phyloP scores from a whole-genome alignment of 2,113 vertebrate species.

The Taurulus bubalis region DNA sequence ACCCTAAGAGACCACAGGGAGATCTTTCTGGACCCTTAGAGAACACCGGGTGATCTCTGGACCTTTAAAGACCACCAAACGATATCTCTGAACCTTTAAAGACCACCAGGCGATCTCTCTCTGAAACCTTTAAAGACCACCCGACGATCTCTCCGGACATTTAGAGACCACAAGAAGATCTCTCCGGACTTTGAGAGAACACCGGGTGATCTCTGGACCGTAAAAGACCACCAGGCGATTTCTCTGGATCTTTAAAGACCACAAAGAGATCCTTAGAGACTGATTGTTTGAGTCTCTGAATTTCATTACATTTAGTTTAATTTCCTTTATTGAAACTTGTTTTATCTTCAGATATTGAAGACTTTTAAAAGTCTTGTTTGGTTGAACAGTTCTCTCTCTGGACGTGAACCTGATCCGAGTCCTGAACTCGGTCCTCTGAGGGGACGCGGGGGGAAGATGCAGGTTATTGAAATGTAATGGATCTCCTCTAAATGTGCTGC shows the following conservation, averaged over 20 bases:
- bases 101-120: background rate
- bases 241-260: no score
- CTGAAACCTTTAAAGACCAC: background rate
- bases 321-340: background rate
- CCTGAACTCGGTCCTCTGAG: background rate
- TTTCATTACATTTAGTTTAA: background rate
- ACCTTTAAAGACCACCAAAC: background rate
- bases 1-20: background rate
- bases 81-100: background rate
- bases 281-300: no score
- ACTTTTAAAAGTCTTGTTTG: background rate
- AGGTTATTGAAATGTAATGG: conserved; percentile 76
- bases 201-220: no score
- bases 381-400: no score
- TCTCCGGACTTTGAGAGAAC: background rate
- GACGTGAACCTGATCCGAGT: background rate
- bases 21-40: background rate
- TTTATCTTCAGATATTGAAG: background rate
- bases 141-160: background rate
- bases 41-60: background rate
- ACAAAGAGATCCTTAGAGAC: no score
- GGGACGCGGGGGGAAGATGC: conserved; percentile 38
- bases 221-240: background rate
- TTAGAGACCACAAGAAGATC: background rate
- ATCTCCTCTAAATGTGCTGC: conserved; percentile 59